phyloP scores from a whole-genome alignment of 2,113 vertebrate genomes.

The Varanus salvator region DNA sequence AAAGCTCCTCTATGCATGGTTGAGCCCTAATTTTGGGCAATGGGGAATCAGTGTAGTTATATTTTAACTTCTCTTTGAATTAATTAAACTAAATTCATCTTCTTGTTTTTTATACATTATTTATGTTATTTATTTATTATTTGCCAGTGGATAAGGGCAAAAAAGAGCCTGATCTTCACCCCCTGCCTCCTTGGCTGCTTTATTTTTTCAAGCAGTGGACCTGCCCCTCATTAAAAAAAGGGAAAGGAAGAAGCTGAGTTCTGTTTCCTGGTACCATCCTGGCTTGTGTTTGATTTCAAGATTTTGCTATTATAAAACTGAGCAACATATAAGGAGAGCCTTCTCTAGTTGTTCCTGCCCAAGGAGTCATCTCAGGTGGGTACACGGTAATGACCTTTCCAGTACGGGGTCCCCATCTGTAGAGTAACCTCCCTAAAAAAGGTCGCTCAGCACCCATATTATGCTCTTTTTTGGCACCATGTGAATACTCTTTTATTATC shows the following conservation, averaged over 20 bases:
- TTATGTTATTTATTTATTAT: too few relatives aligned
- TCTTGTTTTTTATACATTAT: too few relatives aligned
- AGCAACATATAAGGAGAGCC: neutral
- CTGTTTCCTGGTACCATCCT: neutral
- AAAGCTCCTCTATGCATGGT: neutral
- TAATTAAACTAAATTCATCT: neutral
- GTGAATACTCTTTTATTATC: too few relatives aligned
- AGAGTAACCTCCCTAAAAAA: too few relatives aligned
- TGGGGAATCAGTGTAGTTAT: neutral
- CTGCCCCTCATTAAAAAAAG: neutral
- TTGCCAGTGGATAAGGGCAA: neutral
- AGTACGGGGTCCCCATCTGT: too few relatives aligned
- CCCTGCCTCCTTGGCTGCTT: neutral
- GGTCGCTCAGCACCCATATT: too few relatives aligned
- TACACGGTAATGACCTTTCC: too few relatives aligned
- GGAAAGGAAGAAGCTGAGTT: neutral
- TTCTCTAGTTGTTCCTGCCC: too few relatives aligned
- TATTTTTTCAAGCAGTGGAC: neutral
- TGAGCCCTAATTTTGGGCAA: neutral
- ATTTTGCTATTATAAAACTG: neutral
- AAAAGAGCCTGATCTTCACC: neutral
- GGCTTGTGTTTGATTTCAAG: neutral
- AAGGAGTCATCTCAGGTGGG: too few relatives aligned
- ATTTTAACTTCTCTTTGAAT: neutral
- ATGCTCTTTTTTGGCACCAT: too few relatives aligned